Percentiles rank a stretch among this genome's conserved stretches.
phyloP scores from a whole-genome alignment of 2,888 invertebrate genomes.

The Luffia ferchaultella region DNA sequence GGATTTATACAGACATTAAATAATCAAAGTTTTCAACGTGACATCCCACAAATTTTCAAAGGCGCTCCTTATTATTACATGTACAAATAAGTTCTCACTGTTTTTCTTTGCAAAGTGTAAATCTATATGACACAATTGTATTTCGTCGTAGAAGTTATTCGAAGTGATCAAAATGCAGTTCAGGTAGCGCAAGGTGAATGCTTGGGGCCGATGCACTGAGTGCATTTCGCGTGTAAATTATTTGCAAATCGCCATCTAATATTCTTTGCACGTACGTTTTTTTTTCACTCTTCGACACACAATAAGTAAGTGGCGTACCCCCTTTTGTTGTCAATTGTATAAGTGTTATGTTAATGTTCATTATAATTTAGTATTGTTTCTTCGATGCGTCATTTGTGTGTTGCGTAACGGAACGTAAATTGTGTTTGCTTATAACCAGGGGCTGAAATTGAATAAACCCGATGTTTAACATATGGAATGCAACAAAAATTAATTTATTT shows the following conservation, averaged over 20 bases:
- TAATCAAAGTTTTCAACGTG: no score
- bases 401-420: neutral
- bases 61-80: no score
- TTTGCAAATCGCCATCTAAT: neutral
- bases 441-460: no score
- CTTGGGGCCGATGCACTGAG: conserved; percentile 41
- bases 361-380: neutral
- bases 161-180: neutral
- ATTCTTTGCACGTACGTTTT: neutral
- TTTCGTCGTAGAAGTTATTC: no score
- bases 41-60: no score
- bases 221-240: neutral
- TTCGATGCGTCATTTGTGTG: neutral
- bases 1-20: no score
- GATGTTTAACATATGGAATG: no score
- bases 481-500: no score
- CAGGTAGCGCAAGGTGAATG: conserved; percentile 48
- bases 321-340: neutral
- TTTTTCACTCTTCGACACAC: neutral
- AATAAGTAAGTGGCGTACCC: neutral
- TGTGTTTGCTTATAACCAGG: no score
- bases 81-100: no score
- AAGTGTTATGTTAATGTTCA: neutral
- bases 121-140: no score
- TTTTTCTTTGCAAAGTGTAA: no score